Conservation (phyloP, 2,113 vertebrate genomes). For the Dryoscopus gambensis region DNA sequence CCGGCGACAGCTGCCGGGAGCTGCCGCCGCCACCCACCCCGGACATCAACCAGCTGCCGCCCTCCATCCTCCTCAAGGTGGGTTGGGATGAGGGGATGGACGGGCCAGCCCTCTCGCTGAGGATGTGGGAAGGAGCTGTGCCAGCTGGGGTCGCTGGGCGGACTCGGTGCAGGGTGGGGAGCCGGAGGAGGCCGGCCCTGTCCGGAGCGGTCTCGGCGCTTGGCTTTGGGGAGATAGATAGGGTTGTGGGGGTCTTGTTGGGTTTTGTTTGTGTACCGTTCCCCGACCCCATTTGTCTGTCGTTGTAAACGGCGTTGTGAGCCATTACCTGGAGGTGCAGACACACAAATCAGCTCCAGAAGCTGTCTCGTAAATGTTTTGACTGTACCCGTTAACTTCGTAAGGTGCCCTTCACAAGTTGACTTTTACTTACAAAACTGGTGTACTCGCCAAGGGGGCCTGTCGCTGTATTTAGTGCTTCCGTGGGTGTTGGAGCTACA, state of each 20-base stretch:
- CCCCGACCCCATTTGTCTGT: background rate
- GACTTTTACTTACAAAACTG: rapidly evolving
- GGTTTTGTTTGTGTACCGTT: background rate
- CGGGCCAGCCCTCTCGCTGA: background rate
- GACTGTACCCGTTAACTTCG: rapidly evolving
- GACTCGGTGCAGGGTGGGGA: too few relatives aligned
- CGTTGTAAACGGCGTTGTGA: background rate
- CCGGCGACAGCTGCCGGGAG: constrained; percentile 54
- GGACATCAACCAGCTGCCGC: constrained; percentile 91
- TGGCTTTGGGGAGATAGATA: rapidly evolving
- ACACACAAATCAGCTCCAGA: too few relatives aligned
- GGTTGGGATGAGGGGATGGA: background rate
- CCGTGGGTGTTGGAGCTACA: background rate
- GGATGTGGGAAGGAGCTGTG: background rate
- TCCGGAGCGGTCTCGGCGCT: background rate
- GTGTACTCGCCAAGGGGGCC: too few relatives aligned
- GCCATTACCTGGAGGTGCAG: background rate
- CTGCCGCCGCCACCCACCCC: constrained; percentile 23
- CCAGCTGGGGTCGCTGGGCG: too few relatives aligned
- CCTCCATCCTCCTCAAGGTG: constrained; percentile 95
- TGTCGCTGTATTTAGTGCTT: background rate
- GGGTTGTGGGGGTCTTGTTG: too few relatives aligned
- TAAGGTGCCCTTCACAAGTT: background rate
- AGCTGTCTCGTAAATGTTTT: background rate
- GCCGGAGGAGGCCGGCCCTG: background rate